Evolutionary conservation across 2,113 vertebrate species (phyloP).

Genomic region (Podarcis muralis): DNA sequence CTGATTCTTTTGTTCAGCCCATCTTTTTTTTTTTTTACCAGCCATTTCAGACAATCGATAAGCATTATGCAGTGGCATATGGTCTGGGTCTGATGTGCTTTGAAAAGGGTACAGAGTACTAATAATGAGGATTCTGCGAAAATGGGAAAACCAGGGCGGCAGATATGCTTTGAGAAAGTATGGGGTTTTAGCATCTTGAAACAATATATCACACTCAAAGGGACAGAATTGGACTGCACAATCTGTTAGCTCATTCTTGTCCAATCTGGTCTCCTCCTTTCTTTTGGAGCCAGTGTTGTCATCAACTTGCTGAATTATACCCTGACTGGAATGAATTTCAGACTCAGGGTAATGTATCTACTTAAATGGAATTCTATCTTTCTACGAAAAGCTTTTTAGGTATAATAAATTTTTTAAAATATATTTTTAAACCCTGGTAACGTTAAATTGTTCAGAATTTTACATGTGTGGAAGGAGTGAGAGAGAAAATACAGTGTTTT

Average conservation of each 20-base stretch:
- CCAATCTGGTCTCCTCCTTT: slow-evolving; percentile 86
- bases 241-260: slow-evolving; percentile 87
- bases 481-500: slow-evolving; percentile 57
- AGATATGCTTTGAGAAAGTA: slow-evolving; percentile 83
- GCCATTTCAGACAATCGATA: slow-evolving; percentile 78
- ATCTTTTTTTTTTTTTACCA: slow-evolving; percentile 73
- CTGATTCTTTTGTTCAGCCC: slow-evolving; percentile 71
- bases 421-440: slow-evolving; percentile 72
- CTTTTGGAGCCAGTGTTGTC: slow-evolving; percentile 86
- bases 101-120: slow-evolving; percentile 83
- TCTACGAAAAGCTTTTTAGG: slow-evolving; percentile 81
- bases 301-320: slow-evolving; percentile 85
- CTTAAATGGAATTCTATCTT: slow-evolving; percentile 85
- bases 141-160: slow-evolving; percentile 82
- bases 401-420: slow-evolving; percentile 82
- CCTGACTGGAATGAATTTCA: slow-evolving; percentile 85
- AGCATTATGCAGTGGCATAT: slow-evolving; percentile 85
- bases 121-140: slow-evolving; percentile 85
- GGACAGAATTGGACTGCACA: slow-evolving; percentile 82
- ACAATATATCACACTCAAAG: slow-evolving; percentile 87
- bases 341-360: slow-evolving; percentile 82
- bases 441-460: slow-evolving; percentile 79
- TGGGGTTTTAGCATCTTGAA: slow-evolving; percentile 85
- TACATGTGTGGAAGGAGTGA: slow-evolving; percentile 72
- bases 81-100: slow-evolving; percentile 84